These are phyloP conservation scores for Drosophila persimilis DNA, from an alignment of 1,140 invertebrate species.

Conservation along the genomic window DNA sequence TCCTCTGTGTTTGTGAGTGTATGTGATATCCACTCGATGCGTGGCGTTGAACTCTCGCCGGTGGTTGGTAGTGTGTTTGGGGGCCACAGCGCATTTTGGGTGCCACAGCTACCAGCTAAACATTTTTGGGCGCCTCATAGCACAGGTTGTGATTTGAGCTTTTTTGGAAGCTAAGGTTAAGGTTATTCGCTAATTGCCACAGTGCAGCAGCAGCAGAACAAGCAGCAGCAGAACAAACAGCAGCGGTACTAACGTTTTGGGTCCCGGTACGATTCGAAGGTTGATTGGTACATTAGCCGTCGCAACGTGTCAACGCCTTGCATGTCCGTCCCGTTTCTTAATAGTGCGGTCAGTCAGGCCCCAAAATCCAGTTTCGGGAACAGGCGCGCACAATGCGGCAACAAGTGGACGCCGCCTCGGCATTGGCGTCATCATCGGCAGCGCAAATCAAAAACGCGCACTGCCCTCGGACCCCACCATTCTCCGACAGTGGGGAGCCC, in stretches of 20 bases:
- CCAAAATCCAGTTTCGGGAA: conserved; percentile 82
- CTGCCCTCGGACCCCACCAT: conserved; percentile 1
- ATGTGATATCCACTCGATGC: conserved; percentile 46
- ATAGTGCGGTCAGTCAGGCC: conserved; percentile 82
- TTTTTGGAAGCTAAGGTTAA: conserved; percentile 83
- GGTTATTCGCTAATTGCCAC: conserved; percentile 76
- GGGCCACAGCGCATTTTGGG: conserved; percentile 51
- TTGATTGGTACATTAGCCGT: conserved; percentile 48
- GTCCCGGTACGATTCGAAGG: conserved; percentile 25
- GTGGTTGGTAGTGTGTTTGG: conserved; percentile 17
- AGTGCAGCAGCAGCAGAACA: too few species aligned
- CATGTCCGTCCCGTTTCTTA: conserved; percentile 71
- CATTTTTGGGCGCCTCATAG: conserved; percentile 77
- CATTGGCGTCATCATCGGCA: conserved; percentile 33
- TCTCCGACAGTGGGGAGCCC: neutral
- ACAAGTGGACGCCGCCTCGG: conserved; percentile 45
- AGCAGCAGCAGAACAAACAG: neutral
- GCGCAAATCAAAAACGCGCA: conserved; percentile 50
- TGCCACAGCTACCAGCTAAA: conserved; percentile 62
- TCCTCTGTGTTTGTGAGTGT: conserved; percentile 19
- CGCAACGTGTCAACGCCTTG: conserved; percentile 47
- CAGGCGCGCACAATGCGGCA: conserved; percentile 73
- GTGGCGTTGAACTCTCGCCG: conserved; percentile 58
- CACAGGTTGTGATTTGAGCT: conserved; percentile 82
- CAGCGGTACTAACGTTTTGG: conserved; percentile 53